Percentiles rank a stretch among this genome's conserved stretches.
phyloP scores from a whole-genome alignment of 2,888 invertebrate genomes.

The Stenichneumon culpator region DNA sequence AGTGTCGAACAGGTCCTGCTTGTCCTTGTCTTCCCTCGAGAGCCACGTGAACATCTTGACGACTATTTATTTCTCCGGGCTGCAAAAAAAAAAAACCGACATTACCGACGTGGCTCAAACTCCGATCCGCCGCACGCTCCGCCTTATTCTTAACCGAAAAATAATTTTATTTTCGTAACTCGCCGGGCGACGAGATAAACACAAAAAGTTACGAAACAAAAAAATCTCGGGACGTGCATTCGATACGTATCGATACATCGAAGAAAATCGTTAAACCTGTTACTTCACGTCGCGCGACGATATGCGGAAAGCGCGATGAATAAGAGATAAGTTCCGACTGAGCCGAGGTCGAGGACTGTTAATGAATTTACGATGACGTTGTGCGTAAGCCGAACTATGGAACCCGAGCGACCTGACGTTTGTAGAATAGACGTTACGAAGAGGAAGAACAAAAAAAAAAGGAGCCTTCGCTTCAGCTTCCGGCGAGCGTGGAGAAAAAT shows the following conservation, averaged over 20 bases:
- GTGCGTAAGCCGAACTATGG: constrained; percentile 31
- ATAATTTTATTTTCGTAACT: not conserved
- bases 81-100: constrained; percentile 6
- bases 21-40: constrained; percentile 90
- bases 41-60: constrained; percentile 96
- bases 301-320: not conserved
- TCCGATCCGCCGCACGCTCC: too few relatives aligned
- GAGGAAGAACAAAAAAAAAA: not conserved
- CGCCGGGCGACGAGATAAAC: not conserved
- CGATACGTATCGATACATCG: not conserved
- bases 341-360: constrained; percentile 57
- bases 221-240: constrained; percentile 21
- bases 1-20: constrained; percentile 93
- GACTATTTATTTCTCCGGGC: constrained; percentile 31
- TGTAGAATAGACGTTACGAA: not conserved
- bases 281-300: not conserved
- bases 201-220: not conserved
- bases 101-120: not conserved
- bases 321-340: constrained; percentile 39
- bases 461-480: not conserved
- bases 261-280: constrained; percentile 28
- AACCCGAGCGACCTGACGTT: constrained; percentile 26
- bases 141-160: not conserved
- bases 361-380: constrained; percentile 62
- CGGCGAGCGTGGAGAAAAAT: constrained; percentile 7